Conservation (phyloP, 2,888 invertebrate genomes). For the Dryomyza anilis region DNA sequence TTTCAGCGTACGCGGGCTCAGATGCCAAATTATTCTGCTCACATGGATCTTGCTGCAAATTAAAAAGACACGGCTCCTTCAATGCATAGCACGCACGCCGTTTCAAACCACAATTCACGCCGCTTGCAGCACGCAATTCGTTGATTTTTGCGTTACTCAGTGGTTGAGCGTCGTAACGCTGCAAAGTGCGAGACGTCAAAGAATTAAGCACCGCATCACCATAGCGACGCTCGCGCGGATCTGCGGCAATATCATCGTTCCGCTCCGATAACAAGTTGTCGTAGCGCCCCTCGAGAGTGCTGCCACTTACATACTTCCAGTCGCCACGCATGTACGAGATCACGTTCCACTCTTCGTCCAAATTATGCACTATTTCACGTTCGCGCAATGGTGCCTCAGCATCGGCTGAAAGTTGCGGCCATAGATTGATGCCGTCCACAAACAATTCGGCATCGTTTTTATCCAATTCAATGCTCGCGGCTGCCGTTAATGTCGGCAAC, state of each 20-base stretch:
- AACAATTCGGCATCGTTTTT: slow-evolving; percentile 45
- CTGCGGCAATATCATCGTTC: slow-evolving; percentile 42
- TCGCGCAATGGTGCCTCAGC: slow-evolving; percentile 47
- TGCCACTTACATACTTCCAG: slow-evolving; percentile 57
- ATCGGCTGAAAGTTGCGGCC: slow-evolving; percentile 65
- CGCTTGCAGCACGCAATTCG: slow-evolving; percentile 33
- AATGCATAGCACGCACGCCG: slow-evolving; percentile 48
- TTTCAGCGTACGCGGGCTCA: slow-evolving; percentile 3
- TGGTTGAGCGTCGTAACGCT: slow-evolving; percentile 36
- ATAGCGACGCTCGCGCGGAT: slow-evolving; percentile 49
- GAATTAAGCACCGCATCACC: slow-evolving; percentile 43
- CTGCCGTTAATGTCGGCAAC: slow-evolving; percentile 72
- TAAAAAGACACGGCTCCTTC: slow-evolving; percentile 62
- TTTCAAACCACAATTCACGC: slow-evolving; percentile 39
- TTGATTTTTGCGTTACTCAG: slow-evolving; percentile 37
- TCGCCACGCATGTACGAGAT: slow-evolving; percentile 44
- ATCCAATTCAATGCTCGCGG: slow-evolving; percentile 47
- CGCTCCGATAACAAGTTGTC: slow-evolving; percentile 46
- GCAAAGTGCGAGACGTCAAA: slow-evolving; percentile 38
- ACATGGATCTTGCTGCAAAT: slow-evolving; percentile 64
- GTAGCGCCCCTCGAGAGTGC: slow-evolving; percentile 44
- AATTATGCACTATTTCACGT: slow-evolving; percentile 71
- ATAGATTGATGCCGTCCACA: slow-evolving; percentile 73
- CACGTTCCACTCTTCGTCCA: slow-evolving; percentile 67
- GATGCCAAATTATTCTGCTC: slow-evolving; percentile 57